Evolutionary conservation across 2,797 vertebrate genomes (phyloP), one percentile per base, ranked within the genome.

Genomic region (Cyclopterus lumpus): DNA sequence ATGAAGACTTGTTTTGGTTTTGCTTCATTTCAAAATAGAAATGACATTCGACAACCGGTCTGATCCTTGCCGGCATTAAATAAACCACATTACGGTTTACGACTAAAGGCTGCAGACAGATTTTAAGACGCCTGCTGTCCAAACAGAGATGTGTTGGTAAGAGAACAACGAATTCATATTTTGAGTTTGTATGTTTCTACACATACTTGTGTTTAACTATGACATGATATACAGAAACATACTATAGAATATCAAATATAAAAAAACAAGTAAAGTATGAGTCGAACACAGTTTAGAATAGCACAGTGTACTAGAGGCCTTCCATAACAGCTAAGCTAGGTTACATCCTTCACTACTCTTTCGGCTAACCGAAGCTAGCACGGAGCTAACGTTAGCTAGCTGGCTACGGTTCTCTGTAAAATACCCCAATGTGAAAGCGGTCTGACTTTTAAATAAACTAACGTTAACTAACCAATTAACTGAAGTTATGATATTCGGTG

Each of bases 361-460:
- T 51, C 18, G 46, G 46, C 22, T 54, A 26, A 28, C 6, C 51
- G 24, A 54, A 24, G 32, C 44, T 58, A 49, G 14, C 42, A 24
- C 10, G 22, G 32, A 46, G 26, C 36, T 5, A 40, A 53, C 11
- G 28, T 30, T 40, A 55, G 22, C 51, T 62, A 34, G 40, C 48
- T 28, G 5, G 38, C 6, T 30, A 24, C 8, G 3, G 0, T 10
- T 11, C 40, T 24, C 14, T 48, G 10, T 20, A 14, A 61, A 18
- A n/a, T 0, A 53, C 6, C 5, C 2, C 2, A 0, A 12, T 18
- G 6, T 69, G 3, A 26, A 15, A 22, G 9, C 1, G 15, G 2
- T 28, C 4, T 40, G 0, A 48, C 1, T 10, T 32, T 46, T 15
- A 1, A 24, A 14, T 40, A 11, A 40, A 40, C 38, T 38, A 38